Conservation (phyloP, 2,113 vertebrate genomes). For the Gymnobelideus leadbeateri region DNA sequence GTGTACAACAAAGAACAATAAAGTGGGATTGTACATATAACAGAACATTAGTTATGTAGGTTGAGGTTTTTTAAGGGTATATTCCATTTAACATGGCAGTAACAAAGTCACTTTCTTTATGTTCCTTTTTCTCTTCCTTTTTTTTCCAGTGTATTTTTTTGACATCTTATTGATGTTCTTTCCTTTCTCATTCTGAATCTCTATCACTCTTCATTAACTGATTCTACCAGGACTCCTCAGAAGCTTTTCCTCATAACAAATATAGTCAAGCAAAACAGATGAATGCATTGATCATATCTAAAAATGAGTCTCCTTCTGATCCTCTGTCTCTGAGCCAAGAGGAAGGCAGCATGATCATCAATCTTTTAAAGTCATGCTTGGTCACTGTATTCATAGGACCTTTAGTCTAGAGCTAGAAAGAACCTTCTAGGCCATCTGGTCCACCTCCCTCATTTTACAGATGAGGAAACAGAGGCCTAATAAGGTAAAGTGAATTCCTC, state of each 20-base stretch:
- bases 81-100: not conserved
- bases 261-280: not conserved
- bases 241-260: too few species aligned
- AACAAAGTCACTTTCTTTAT: not conserved
- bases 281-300: not conserved
- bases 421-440: not conserved
- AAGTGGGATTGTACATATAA: too few species aligned
- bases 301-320: not conserved
- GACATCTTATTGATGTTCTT: not conserved
- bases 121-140: not conserved
- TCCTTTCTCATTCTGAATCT: not conserved
- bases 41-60: too few species aligned
- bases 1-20: too few species aligned
- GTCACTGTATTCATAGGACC: not conserved
- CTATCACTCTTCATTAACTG: not conserved
- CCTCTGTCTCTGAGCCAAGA: not conserved
- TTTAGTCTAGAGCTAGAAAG: not conserved
- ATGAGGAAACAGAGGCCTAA: not conserved
- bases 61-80: not conserved
- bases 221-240: not conserved
- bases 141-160: not conserved
- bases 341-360: not conserved
- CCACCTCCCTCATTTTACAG: not conserved
- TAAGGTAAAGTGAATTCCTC: not conserved
- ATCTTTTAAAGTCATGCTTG: not conserved